Evolutionary conservation across 2,888 invertebrate genomes (phyloP).

Genomic region (Clistopyga incitator): DNA sequence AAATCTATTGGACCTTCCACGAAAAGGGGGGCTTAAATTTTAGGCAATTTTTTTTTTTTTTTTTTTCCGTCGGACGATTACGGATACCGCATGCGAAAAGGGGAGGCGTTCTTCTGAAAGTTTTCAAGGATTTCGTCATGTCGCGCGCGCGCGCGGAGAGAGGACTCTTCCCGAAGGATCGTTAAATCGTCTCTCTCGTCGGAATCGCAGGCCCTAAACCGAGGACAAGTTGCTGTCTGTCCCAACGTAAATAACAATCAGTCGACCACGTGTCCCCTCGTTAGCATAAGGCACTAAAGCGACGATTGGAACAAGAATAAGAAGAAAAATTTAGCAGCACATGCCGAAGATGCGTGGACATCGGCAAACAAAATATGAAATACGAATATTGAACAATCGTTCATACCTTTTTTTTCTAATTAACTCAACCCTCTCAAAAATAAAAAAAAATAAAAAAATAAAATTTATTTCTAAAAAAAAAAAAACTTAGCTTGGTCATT

Average conservation of each 20-base stretch:
- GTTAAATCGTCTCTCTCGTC: conserved; percentile 56
- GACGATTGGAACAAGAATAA: conserved; percentile 41
- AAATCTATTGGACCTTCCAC: conserved; percentile 61
- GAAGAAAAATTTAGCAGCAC: conserved; percentile 15
- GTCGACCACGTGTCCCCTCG: conserved; percentile 64
- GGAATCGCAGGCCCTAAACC: conserved; percentile 54
- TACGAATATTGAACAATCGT: too few species aligned
- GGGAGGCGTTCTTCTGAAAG: conserved; percentile 24
- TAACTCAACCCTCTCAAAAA: too few species aligned
- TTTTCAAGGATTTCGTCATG: conserved; percentile 45
- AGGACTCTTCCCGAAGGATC: conserved; percentile 55
- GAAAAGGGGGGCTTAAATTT: conserved; percentile 27
- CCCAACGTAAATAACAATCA: conserved; percentile 71
- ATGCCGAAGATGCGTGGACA: neutral
- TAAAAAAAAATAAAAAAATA: too few species aligned
- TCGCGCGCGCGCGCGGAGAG: conserved; percentile 67
- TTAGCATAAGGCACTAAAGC: conserved; percentile 66
- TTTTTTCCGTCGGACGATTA: conserved; percentile 14
- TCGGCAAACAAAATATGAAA: too few species aligned
- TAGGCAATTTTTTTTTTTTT: conserved; percentile 34
- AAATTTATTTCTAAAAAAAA: neutral
- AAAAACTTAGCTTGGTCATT: conserved; percentile 9
- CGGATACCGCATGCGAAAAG: conserved; percentile 1
- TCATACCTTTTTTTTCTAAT: too few species aligned
- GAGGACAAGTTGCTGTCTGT: conserved; percentile 49